Evolutionary conservation across 1,140 invertebrate species (phyloP).

Genomic region (Pseudomyrmex gracilis): DNA sequence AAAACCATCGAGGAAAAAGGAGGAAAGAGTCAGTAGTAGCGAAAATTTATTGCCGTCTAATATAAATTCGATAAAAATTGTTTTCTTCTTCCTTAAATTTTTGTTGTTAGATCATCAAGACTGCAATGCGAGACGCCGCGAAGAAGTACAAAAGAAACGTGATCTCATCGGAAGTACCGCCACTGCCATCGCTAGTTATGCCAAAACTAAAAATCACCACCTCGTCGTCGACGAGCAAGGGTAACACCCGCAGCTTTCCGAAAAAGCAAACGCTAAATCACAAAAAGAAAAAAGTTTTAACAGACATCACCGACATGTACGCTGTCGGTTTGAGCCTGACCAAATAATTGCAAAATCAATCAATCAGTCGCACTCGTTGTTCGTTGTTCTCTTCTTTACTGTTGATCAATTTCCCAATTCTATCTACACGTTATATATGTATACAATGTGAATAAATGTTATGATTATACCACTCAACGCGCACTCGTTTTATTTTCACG

Average conservation of each 20-base stretch:
- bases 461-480: not conserved
- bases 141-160: constrained; percentile 77
- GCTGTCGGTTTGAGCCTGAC: constrained; percentile 77
- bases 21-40: constrained; percentile 69
- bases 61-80: not conserved
- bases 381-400: constrained; percentile 53
- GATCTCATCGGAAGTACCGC: constrained; percentile 52
- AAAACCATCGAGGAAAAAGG: constrained; percentile 65
- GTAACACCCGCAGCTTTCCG: constrained; percentile 49
- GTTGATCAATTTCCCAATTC: constrained; percentile 64
- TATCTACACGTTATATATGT: constrained; percentile 62
- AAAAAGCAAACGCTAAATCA: constrained; percentile 63
- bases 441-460: constrained; percentile 66
- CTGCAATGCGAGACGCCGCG: constrained; percentile 70
- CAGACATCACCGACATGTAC: constrained; percentile 78
- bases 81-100: not conserved
- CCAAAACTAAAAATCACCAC: constrained; percentile 9
- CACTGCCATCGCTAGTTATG: constrained; percentile 57
- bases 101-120: constrained; percentile 70
- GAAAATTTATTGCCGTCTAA: not conserved
- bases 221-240: constrained; percentile 10
- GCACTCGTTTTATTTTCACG: not conserved
- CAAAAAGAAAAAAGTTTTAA: constrained; percentile 72
- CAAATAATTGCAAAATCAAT: constrained; percentile 54
- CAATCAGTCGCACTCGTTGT: constrained; percentile 45